These are phyloP conservation scores for Cardinalis cardinalis DNA, from an alignment of 2,113 vertebrate genomes.

Conservation along the genomic window DNA sequence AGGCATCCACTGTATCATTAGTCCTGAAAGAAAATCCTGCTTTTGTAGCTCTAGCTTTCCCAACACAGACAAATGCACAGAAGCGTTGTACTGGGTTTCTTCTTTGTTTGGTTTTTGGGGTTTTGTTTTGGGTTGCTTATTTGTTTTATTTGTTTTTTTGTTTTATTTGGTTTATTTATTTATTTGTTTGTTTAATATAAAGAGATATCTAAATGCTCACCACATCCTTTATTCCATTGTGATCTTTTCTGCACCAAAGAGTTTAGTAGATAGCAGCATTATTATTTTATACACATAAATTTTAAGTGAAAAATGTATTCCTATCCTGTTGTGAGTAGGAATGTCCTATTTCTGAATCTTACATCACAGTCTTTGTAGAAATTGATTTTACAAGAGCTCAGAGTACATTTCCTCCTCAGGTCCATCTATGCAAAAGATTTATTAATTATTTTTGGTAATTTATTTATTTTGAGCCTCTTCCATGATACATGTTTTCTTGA, in stretches of 20 bases:
- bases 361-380: not conserved
- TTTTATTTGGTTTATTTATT: not conserved
- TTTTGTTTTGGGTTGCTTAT: not conserved
- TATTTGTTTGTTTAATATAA: not conserved
- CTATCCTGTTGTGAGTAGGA: not conserved
- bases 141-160: too few relatives aligned
- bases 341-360: fast-evolving
- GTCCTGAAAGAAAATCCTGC: not conserved
- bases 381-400: not conserved
- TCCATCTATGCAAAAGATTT: not conserved
- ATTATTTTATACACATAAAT: not conserved
- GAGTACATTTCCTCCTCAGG: not conserved
- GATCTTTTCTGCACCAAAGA: not conserved
- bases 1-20: not conserved
- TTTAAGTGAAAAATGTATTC: not conserved
- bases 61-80: not conserved
- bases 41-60: not conserved
- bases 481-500: not conserved
- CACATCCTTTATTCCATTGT: not conserved
- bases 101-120: not conserved
- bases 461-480: not conserved
- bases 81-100: not conserved
- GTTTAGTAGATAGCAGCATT: not conserved
- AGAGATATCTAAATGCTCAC: not conserved
- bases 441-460: not conserved